These are phyloP conservation scores for Murina feae DNA, from an alignment of 2,113 vertebrate species.

Conservation along the genomic window DNA sequence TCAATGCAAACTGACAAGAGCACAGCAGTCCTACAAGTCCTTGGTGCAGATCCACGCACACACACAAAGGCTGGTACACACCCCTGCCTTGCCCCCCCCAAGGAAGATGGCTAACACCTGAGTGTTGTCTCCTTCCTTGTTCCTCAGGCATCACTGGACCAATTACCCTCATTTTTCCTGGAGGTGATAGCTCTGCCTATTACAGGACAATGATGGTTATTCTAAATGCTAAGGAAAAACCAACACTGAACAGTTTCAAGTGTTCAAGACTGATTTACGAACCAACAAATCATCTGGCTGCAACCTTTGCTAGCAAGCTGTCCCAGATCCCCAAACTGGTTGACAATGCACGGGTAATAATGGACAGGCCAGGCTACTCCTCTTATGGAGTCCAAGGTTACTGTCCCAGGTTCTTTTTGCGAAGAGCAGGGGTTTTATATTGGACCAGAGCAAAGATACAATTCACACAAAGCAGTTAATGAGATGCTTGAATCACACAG, in stretches of 20 bases:
- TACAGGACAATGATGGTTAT: conserved; percentile 82
- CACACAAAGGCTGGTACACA: conserved; percentile 99
- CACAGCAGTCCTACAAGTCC: conserved; percentile 98
- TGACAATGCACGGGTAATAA: too few relatives aligned
- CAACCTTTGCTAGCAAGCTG: conserved; percentile 79
- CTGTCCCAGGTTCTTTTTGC: too few relatives aligned
- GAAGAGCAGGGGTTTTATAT: too few relatives aligned
- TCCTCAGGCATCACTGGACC: conserved; percentile 75
- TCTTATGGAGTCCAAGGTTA: too few relatives aligned
- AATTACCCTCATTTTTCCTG: conserved; percentile 76
- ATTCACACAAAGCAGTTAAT: too few relatives aligned
- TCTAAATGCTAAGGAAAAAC: conserved; percentile 90
- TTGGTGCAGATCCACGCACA: conserved; percentile 99
- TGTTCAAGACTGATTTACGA: conserved; percentile 70
- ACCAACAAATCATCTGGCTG: conserved; percentile 71
- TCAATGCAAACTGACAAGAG: conserved; percentile 97
- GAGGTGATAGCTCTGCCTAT: conserved; percentile 79
- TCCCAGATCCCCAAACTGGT: too few relatives aligned
- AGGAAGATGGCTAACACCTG: conserved; percentile 91
- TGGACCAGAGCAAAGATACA: too few relatives aligned
- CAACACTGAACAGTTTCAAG: conserved; percentile 70
- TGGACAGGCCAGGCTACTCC: too few relatives aligned
- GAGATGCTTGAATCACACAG: too few relatives aligned
- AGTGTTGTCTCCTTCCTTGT: not conserved
- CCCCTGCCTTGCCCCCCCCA: too few relatives aligned